Evolutionary conservation across 92 coral and sea anemone species (phyloP), one percentile per base, ranked within the genome.

Genomic region (Zoanthus sociatus): DNA sequence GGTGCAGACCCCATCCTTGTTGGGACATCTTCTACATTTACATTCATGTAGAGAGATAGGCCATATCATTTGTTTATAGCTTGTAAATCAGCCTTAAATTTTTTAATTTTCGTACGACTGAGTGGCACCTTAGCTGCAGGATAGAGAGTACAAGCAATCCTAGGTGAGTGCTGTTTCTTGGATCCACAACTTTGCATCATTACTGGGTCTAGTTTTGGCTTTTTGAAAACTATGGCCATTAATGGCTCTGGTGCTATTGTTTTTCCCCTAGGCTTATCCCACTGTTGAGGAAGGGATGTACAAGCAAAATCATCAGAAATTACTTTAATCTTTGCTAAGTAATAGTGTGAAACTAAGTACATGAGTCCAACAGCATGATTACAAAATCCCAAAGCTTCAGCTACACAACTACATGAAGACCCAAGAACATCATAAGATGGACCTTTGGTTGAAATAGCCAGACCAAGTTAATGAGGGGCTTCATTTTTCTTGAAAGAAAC

Each of bases 141-240:
- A 78, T 90, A 90, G 66, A 90, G 31, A 6, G 83, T 64, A 86
- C 90, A 90, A 31, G 87, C 15, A 86, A 90, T 86, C 0, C 90
- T 83, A 21, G 86, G 78, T 45, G 85, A 78, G 73, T 21, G 45
- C 33, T 77, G 15, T 58, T 58, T 58, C 64, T 58, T 58, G 64
- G 64, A 47, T 77, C 21, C n/a, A 30, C 44, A 51, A 73, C 76
- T 88, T 15, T 73, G 45, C 83, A 26, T 56, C 58, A 14, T 58
- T 71, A 79, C 5, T 47, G 21, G 20, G 54, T 48, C 86, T 77
- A 89, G 71, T 55, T 76, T 84, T 7, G 92, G 84, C 45, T 85
- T 89, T 26, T 85, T 84, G 56, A 89, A 89, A 68, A 89, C 69
- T 74, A 89, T 89, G 50, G 71, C 89, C 92, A 90, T 90, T 42